Evolutionary conservation across 2,113 vertebrate species (phyloP).

Genomic region (Zapus hudsonius): DNA sequence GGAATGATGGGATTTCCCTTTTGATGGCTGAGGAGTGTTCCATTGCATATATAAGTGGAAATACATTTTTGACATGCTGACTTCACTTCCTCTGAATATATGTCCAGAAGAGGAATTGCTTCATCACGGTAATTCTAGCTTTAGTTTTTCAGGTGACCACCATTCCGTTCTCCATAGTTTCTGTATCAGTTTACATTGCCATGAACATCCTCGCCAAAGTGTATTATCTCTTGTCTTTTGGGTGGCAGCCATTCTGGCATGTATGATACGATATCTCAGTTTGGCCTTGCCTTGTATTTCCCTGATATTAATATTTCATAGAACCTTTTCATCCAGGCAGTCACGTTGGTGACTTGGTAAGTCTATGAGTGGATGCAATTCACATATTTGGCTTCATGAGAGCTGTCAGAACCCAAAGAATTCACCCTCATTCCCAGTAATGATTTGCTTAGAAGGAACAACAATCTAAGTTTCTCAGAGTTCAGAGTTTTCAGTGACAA

Average conservation of each 20-base stretch:
- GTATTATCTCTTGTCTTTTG: not conserved
- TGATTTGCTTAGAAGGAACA: not conserved
- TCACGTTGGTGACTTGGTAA: fast-evolving
- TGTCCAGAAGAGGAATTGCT: not conserved
- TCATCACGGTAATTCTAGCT: too few relatives aligned
- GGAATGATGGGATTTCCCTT: too few relatives aligned
- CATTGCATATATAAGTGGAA: not conserved
- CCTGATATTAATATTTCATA: too few relatives aligned
- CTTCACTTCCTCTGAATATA: not conserved
- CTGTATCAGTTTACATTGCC: not conserved
- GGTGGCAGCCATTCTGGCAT: too few relatives aligned
- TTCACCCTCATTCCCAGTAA: not conserved
- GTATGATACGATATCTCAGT: not conserved
- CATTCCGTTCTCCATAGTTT: not conserved
- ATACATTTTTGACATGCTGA: not conserved
- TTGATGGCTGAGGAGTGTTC: too few relatives aligned
- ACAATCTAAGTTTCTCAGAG: too few relatives aligned
- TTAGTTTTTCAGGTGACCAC: not conserved
- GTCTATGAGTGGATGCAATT: not conserved
- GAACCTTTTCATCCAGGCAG: not conserved
- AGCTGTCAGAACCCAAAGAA: not conserved
- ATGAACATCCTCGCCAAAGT: not conserved
- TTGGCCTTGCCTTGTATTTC: not conserved
- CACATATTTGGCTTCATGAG: fast-evolving
- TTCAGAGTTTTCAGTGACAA: not conserved